Evolutionary conservation across 2,113 vertebrate species (phyloP), one percentile per base, ranked within the genome.

Genomic region (Engystomops pustulosus): DNA sequence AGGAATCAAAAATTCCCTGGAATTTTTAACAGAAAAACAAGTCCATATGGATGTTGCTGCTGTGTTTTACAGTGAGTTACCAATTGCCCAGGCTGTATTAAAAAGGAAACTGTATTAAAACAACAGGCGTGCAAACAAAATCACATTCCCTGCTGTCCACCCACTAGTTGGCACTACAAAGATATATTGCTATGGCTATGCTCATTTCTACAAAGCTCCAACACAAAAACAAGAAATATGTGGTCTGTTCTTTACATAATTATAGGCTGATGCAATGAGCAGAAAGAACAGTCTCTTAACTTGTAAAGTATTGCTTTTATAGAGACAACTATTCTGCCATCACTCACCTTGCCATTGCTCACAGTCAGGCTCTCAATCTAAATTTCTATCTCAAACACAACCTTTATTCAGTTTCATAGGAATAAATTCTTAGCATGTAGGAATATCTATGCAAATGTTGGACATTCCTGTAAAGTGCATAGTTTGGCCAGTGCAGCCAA

Each of bases 81-180:
- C 62, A 20, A 32, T 4, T 45, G 25, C 27, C 47, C n/a, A 75
- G 71, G 51, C 25, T 49, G 47, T 75, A 47, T 51, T 51, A 51
- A 15, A 51, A 17, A 51, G 44, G 3, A 27, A 75, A 45, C 14
- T 75, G 71, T 49, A 49, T 75, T 30, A n/a, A 47, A 30, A 49
- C 71, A 74, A 74, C 41, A 47, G 25, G 45, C 25, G 30, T 67
- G 62, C 30, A 36, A 65, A 34, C 7, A 67, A 36, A 67, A 34
- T 32, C 34, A 67, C 62, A 67, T 67, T 34, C 62, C 30, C 32
- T 36, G 62, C 62, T 67, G 62, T 67, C 62, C 62, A 67, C 62
- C 62, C 36, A 36, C 62, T 67, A 6, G 3, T 10, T 36, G 62
- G 30, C 62, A 34, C 62, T 67, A 10, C 7, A 36, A 5, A 15